phyloP scores from a whole-genome alignment of 2,113 vertebrate species.

The Eptesicus fuscus region DNA sequence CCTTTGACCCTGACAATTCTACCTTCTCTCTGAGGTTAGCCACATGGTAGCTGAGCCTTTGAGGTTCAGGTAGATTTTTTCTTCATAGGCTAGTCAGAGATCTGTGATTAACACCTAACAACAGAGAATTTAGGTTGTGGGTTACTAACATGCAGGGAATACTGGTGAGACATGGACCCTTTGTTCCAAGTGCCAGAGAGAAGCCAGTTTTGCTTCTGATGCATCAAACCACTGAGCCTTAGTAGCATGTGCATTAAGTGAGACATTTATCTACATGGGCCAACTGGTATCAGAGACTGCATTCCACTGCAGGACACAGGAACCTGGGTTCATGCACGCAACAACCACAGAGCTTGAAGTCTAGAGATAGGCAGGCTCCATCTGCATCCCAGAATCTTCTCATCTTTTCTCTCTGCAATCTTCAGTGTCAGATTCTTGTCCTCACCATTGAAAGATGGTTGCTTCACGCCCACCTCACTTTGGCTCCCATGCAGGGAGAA shows the following conservation, averaged over 20 bases:
- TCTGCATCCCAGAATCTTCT: neutral
- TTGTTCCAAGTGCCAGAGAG: neutral
- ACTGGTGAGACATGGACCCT: neutral
- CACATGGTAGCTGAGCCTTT: neutral
- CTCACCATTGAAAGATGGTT: neutral
- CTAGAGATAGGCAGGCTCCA: neutral
- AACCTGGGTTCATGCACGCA: neutral
- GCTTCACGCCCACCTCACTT: neutral
- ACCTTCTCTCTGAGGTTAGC: neutral
- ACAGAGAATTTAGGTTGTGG: neutral
- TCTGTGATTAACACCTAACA: neutral
- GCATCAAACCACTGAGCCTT: neutral
- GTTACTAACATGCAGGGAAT: neutral
- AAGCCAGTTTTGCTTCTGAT: neutral
- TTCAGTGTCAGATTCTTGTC: neutral
- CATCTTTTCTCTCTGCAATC: neutral
- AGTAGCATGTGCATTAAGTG: neutral
- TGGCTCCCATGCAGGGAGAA: neutral
- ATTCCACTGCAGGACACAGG: neutral
- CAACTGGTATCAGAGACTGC: neutral
- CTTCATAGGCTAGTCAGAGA: neutral
- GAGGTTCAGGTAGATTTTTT: neutral
- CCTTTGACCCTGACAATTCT: neutral
- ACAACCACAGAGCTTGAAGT: neutral
- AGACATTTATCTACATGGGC: neutral